Conservation (phyloP, 1,140 invertebrate species). For the Drosophila funebris region DNA sequence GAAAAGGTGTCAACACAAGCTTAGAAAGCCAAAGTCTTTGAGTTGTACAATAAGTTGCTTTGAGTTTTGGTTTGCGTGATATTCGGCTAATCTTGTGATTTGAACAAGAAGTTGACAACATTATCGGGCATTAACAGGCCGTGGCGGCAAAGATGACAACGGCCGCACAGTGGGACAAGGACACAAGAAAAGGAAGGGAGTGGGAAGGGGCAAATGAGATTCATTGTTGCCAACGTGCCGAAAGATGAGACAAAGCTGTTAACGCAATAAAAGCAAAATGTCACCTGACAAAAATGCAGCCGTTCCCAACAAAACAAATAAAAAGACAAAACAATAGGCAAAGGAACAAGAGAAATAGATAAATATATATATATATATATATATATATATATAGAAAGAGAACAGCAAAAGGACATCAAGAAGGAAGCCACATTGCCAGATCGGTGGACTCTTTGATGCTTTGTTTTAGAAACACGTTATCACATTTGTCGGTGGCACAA, state of each 20-base stretch:
- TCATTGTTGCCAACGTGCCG: constrained; percentile 70
- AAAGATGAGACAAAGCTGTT: constrained; percentile 63
- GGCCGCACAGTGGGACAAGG: constrained; percentile 50
- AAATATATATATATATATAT: too few relatives aligned
- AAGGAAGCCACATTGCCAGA: constrained; percentile 24
- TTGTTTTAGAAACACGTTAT: constrained; percentile 70
- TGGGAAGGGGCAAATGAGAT: constrained; percentile 36
- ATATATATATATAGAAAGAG: too few relatives aligned
- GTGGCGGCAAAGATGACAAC: constrained; percentile 62
- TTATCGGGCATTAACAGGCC: constrained; percentile 49
- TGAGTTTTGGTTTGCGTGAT: constrained; percentile 40
- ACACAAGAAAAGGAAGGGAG: constrained; percentile 8
- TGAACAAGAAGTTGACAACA: constrained; percentile 66
- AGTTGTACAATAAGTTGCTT: background rate
- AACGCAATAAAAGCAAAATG: constrained; percentile 61
- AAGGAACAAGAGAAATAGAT: constrained; percentile 5
- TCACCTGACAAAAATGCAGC: constrained; percentile 68
- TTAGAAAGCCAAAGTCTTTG: background rate
- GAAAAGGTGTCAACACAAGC: constrained; percentile 3
- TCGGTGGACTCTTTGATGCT: constrained; percentile 69
- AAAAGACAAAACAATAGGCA: constrained; percentile 4
- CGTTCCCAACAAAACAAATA: constrained; percentile 40
- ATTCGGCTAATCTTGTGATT: constrained; percentile 65
- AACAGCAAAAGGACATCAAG: constrained; percentile 22
- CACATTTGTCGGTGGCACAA: constrained; percentile 63